Evolutionary conservation across 2,888 invertebrate species (phyloP).

Genomic region (Nasonovia ribisnigri): DNA sequence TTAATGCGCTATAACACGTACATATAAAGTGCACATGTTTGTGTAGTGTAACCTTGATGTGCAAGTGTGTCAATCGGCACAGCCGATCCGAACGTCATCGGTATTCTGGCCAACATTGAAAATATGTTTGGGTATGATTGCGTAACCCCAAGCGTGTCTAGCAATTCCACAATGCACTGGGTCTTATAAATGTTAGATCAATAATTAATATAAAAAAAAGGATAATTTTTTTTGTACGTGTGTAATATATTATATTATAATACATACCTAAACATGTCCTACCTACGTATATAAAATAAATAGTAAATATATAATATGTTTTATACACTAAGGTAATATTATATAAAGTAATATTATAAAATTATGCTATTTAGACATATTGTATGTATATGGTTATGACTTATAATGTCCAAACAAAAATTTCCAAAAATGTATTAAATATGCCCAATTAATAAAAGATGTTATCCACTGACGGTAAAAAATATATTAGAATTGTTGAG

Average conservation of each 20-base stretch:
- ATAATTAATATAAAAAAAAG: neutral
- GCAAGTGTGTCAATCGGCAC: neutral
- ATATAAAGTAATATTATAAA: too few species aligned
- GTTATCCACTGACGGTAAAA: neutral
- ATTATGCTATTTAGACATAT: neutral
- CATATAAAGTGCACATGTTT: neutral
- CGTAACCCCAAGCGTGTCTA: neutral
- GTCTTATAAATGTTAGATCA: neutral
- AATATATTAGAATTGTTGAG: neutral
- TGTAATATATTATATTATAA: too few species aligned
- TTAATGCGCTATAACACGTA: neutral
- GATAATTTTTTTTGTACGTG: neutral
- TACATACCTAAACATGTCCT: too few species aligned
- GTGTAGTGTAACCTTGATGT: neutral
- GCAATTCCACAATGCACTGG: neutral
- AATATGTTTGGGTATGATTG: neutral
- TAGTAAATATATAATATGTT: too few species aligned
- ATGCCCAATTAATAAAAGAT: neutral
- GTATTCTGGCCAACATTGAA: neutral
- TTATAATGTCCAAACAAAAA: neutral
- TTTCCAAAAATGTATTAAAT: neutral
- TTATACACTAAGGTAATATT: too few species aligned
- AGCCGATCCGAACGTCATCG: neutral
- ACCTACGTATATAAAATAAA: too few species aligned
- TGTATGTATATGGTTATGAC: neutral